A percentile compares a stretch with the other conserved stretches of the same genome.
phyloP scores from a whole-genome alignment of 2,797 vertebrate genomes.

The Sebastes taczanowskii region DNA sequence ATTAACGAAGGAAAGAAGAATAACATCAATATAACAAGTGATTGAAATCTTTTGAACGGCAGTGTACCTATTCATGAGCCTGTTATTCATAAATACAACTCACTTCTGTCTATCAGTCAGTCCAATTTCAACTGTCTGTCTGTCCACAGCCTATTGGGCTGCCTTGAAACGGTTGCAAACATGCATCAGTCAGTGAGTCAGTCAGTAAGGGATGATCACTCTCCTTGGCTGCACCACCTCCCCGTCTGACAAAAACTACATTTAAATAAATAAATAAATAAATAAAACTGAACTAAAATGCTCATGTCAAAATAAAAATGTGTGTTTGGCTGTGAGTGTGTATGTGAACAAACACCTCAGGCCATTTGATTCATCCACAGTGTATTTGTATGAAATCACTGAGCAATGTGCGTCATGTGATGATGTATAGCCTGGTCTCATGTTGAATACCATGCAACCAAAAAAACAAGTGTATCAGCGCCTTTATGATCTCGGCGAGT shows the following conservation, averaged over 20 bases:
- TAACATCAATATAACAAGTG: not conserved
- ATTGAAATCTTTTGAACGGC: not conserved
- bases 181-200: slow-evolving; percentile 26
- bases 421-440: not conserved
- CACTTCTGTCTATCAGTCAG: too few species aligned
- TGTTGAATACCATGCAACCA: slow-evolving; percentile 1
- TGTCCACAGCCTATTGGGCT: not conserved
- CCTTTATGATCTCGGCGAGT: slow-evolving; percentile 2
- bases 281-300: not conserved
- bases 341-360: slow-evolving; percentile 11
- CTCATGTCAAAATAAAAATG: not conserved
- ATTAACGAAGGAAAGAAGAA: not conserved
- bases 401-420: slow-evolving; percentile 19
- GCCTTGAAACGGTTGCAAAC: slow-evolving; percentile 24
- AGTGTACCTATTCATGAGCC: not conserved
- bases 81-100: not conserved
- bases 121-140: not conserved
- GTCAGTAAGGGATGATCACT: not conserved
- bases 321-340: not conserved
- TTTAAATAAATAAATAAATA: not conserved
- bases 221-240: not conserved
- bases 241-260: not conserved
- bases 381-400: slow-evolving; percentile 19
- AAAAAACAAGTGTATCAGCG: not conserved
- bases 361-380: slow-evolving; percentile 21